phyloP scores from a whole-genome alignment of 2,113 vertebrate genomes.

The Dicentrarchus labrax region DNA sequence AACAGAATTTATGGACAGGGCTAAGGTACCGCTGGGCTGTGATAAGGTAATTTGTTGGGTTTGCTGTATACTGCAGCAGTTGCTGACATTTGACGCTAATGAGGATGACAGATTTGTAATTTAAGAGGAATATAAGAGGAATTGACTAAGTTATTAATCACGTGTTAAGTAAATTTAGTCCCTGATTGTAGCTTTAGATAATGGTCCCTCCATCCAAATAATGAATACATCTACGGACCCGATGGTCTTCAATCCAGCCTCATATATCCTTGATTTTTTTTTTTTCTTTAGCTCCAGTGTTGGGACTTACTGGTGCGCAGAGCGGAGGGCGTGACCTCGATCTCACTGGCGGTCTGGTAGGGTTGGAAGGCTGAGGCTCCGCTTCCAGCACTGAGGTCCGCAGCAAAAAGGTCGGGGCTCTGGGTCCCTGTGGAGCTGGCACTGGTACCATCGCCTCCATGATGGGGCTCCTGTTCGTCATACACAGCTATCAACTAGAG shows the following conservation, averaged over 20 bases:
- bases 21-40: constrained; percentile 5
- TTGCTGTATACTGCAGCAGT: constrained; percentile 35
- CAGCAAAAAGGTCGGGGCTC: constrained; percentile 92
- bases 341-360: constrained; percentile 95
- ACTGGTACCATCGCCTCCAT: constrained; percentile 97
- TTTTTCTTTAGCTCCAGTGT: background rate
- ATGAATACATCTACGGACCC: background rate
- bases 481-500: constrained; percentile 94
- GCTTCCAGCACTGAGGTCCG: constrained; percentile 83
- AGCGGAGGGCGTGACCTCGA: constrained; percentile 97
- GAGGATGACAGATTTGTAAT: constrained; percentile 14
- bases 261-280: constrained; percentile 8
- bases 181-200: background rate
- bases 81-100: constrained; percentile 35
- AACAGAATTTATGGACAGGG: constrained; percentile 63
- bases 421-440: constrained; percentile 98
- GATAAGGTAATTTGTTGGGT: constrained; percentile 64
- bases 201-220: background rate
- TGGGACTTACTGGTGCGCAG: constrained; percentile 94
- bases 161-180: background rate
- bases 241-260: background rate
- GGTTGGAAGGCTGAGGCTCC: constrained; percentile 91
- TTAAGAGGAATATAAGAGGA: background rate
- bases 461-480: constrained; percentile 98
- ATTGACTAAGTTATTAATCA: constrained; percentile 3